Percentiles rank a stretch among this genome's conserved stretches.
These are phyloP conservation scores for Zaprionus bogoriensis DNA, from an alignment of 2,888 invertebrate species.

Conservation along the genomic window DNA sequence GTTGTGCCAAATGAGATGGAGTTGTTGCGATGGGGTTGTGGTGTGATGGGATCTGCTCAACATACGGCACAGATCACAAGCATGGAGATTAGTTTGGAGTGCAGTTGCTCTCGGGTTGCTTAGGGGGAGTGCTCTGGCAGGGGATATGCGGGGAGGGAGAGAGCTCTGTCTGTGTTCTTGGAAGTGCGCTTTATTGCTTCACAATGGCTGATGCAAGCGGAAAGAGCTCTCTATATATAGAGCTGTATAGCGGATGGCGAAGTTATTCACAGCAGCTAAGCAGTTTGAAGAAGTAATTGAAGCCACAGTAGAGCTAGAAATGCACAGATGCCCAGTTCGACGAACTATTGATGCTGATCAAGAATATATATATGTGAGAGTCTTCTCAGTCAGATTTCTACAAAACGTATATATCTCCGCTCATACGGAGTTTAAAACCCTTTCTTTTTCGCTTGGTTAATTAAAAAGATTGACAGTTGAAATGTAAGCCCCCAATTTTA, in stretches of 20 bases:
- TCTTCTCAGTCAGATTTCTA: too few species aligned
- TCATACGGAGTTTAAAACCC: too few species aligned
- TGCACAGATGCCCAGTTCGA: too few species aligned
- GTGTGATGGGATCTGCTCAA: constrained; percentile 43
- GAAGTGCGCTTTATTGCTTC: constrained; percentile 35
- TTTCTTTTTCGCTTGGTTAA: too few species aligned
- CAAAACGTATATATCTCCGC: too few species aligned
- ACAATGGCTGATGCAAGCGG: neutral
- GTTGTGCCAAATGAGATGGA: constrained; percentile 74
- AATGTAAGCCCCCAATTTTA: too few species aligned
- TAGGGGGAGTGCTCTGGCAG: constrained; percentile 39
- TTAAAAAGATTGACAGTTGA: too few species aligned
- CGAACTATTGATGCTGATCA: too few species aligned
- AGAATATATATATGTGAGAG: too few species aligned
- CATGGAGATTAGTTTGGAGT: constrained; percentile 57
- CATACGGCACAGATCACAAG: constrained; percentile 62
- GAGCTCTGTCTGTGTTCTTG: constrained; percentile 44
- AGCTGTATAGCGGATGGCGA: neutral
- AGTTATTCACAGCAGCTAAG: too few species aligned
- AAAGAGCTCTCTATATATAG: neutral
- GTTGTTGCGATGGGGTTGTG: constrained; percentile 53
- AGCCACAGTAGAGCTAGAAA: too few species aligned
- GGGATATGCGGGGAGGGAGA: constrained; percentile 33
- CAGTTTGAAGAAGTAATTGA: too few species aligned
- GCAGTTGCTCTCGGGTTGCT: constrained; percentile 19